A percentile compares a stretch with the other conserved stretches of the same genome.
phyloP scores from a whole-genome alignment of 2,888 invertebrate genomes.

The Synergus laeviventris region DNA sequence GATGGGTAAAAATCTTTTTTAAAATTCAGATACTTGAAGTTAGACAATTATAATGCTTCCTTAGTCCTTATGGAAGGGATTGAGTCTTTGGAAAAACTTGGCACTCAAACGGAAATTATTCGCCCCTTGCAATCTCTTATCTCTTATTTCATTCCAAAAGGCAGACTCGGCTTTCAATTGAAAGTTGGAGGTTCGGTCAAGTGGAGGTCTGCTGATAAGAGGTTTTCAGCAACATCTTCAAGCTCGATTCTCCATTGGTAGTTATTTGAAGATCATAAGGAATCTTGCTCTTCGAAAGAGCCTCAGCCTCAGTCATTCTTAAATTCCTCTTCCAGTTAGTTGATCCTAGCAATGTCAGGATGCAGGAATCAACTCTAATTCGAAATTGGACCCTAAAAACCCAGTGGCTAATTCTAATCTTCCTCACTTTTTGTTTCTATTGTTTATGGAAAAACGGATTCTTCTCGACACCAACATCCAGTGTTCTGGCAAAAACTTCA shows the following conservation, averaged over 20 bases:
- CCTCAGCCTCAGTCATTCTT: constrained; percentile 3
- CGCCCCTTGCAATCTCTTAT: constrained; percentile 35
- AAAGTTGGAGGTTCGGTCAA: constrained; percentile 59
- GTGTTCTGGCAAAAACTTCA: constrained; percentile 66
- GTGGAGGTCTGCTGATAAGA: constrained; percentile 64
- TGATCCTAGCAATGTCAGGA: background rate
- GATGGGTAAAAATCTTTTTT: no score
- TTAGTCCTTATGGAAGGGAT: background rate
- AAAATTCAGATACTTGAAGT: no score
- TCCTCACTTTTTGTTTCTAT: constrained; percentile 57
- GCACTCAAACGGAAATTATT: constrained; percentile 2
- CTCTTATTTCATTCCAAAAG: constrained; percentile 22
- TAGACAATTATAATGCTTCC: background rate
- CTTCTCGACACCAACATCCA: constrained; percentile 57
- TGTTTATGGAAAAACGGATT: constrained; percentile 66
- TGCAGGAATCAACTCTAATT: background rate
- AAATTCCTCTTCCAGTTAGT: constrained; percentile 46
- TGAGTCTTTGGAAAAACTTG: background rate
- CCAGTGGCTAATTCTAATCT: constrained; percentile 58
- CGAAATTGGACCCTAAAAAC: constrained; percentile 1
- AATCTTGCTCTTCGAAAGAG: constrained; percentile 44
- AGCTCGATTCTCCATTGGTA: constrained; percentile 60
- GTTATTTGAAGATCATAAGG: constrained; percentile 64
- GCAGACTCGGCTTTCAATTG: constrained; percentile 45
- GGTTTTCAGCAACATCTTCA: constrained; percentile 64